phyloP scores from a whole-genome alignment of 2,797 vertebrate genomes.

The Helicolenus hilgendorfi region DNA sequence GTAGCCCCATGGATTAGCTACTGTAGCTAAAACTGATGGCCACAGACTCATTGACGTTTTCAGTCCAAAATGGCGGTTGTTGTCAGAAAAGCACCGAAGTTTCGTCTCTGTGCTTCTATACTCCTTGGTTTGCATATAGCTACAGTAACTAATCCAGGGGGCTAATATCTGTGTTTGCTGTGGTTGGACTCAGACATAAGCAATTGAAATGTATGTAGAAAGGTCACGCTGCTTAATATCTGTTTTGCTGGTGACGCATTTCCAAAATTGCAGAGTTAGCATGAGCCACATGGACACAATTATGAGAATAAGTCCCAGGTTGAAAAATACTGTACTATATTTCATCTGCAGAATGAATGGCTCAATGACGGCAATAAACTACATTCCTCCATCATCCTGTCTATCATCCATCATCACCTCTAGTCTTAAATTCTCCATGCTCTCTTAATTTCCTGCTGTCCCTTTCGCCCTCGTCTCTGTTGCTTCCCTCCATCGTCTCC shows the following conservation, averaged over 20 bases:
- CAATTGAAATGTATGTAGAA: neutral
- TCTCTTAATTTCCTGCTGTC: neutral
- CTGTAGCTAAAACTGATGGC: too few relatives aligned
- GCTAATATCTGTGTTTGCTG: neutral
- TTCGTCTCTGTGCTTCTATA: too few relatives aligned
- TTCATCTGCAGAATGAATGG: neutral
- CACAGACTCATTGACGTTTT: too few relatives aligned
- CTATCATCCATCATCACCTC: neutral
- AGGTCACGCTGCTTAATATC: too few relatives aligned
- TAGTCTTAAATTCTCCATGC: neutral
- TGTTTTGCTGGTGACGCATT: neutral
- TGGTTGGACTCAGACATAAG: neutral
- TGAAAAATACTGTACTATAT: neutral
- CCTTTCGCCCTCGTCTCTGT: neutral
- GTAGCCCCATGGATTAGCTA: too few relatives aligned
- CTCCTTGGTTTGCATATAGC: too few relatives aligned
- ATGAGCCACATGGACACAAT: neutral
- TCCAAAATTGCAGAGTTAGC: neutral
- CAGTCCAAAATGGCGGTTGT: too few relatives aligned
- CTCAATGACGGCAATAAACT: neutral
- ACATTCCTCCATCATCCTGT: neutral
- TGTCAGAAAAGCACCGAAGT: too few relatives aligned
- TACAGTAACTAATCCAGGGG: too few relatives aligned
- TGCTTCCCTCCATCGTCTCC: neutral
- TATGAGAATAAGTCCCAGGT: neutral